A percentile compares a stretch with the other conserved stretches of the same genome.
phyloP scores from a whole-genome alignment of 1,140 invertebrate genomes.

The Drosophila tsacasi region DNA sequence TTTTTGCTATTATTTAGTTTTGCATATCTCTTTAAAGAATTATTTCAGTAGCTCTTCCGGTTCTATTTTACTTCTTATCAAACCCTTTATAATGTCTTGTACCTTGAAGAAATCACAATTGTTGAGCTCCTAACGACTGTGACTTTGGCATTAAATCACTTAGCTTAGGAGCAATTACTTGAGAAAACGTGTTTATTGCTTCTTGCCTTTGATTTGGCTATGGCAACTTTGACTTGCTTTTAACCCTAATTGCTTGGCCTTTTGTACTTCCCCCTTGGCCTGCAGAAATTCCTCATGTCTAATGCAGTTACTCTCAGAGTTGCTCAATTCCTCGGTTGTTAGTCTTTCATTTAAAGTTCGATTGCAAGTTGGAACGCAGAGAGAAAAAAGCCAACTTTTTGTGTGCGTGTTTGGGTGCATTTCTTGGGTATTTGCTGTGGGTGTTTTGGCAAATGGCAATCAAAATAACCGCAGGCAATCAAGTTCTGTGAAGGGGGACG shows the following conservation, averaged over 20 bases:
- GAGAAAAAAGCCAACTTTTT: conserved; percentile 46
- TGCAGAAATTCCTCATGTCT: conserved; percentile 9
- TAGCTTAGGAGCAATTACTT: conserved; percentile 24
- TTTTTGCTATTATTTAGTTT: no score
- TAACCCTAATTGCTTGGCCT: conserved; percentile 26
- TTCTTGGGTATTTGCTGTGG: conserved; percentile 41
- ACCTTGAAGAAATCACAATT: not conserved
- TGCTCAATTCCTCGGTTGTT: conserved; percentile 36
- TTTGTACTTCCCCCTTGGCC: conserved; percentile 7
- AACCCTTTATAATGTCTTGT: not conserved
- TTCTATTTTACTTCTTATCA: no score
- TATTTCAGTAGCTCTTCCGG: no score
- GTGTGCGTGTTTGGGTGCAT: conserved; percentile 44
- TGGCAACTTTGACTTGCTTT: conserved; percentile 18
- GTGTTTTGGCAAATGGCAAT: conserved; percentile 69
- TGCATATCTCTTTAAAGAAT: no score
- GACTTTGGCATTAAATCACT: conserved; percentile 16
- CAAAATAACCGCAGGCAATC: conserved; percentile 77
- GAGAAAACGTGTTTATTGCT: conserved; percentile 13
- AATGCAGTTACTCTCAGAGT: conserved; percentile 47
- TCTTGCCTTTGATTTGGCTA: conserved; percentile 15
- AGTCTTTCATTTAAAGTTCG: conserved; percentile 63
- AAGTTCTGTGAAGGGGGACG: conserved; percentile 49
- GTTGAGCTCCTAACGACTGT: not conserved
- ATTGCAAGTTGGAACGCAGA: conserved; percentile 46